Evolutionary conservation across 2,113 vertebrate species (phyloP).

Genomic region (Bubo bubo): DNA sequence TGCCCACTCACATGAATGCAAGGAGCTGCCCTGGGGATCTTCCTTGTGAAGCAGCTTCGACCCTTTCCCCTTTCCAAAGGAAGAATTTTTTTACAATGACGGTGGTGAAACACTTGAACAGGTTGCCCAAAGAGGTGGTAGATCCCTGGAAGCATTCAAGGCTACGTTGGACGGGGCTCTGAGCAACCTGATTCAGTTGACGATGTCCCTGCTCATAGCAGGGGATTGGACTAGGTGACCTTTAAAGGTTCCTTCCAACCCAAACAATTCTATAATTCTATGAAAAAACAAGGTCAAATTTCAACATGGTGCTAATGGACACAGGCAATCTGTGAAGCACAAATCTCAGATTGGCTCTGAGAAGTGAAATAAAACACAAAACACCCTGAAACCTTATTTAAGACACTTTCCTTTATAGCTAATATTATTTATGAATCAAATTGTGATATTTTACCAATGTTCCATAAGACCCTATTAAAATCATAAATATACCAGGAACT

Average conservation of each 20-base stretch:
- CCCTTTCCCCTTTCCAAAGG: neutral
- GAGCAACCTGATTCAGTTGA: no score
- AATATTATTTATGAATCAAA: neutral
- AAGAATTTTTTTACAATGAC: no score
- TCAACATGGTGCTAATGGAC: neutral
- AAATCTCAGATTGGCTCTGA: neutral
- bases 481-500: neutral
- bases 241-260: no score
- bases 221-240: no score
- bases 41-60: neutral
- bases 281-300: neutral
- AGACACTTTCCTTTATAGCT: neutral
- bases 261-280: no score
- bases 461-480: neutral
- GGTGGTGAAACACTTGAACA: no score
- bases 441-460: neutral
- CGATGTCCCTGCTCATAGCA: no score
- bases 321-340: neutral
- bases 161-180: no score
- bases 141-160: no score
- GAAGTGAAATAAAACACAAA: neutral
- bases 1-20: accelerated
- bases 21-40: neutral
- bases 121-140: no score
- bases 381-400: neutral